Evolutionary conservation across 2,113 vertebrate species (phyloP), one percentile per base, ranked within the genome.

Genomic region (Cyprinodon brontotheroides): DNA sequence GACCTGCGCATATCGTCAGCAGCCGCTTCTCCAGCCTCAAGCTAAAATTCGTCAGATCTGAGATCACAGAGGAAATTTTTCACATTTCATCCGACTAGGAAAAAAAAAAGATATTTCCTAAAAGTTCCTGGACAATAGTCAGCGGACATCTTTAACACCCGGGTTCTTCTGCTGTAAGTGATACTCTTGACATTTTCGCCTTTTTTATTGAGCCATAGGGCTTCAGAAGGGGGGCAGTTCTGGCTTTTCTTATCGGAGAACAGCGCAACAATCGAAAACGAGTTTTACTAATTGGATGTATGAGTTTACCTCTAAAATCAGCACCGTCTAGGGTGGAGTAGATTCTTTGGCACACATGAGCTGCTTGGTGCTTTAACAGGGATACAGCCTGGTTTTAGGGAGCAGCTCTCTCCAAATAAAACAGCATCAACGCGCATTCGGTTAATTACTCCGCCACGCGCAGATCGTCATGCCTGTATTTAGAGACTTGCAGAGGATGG

Each of bases 1-100:
- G 95, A 92, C 94, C 92, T 94, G 94, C 93, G 94, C 94, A 95
- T 92, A 91, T 86, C 93, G 89, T 91, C 94, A 94, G 91, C 95
- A 92, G 87, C 90, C 89, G 87, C 92, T 90, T 86, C 90, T 90
- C 87, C 86, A 93, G 92, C 93, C 93, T 92, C 93, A n/a, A 94
- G 93, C 93, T 89, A 89, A 78, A 91, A 93, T 88, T 89, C 93
- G 91, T 91, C 93, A 93, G 89, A 94, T 93, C 91, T 88, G 91
- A 91, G 89, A 93, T 94, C 93, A 92, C 89, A 87, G 81, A 91
- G 92, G 92, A 91, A 90, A 87, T 87, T 90, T 89, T 68, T 69
- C 70, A 90, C 86, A 83, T 86, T 85, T 89, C 87, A 86, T 82
- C 83, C 87, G 83, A 65, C 75, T 75, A 75, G 82, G 78, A 86